Evolutionary conservation across 2,888 invertebrate genomes (phyloP), one percentile per base, ranked within the genome.

Genomic region (Nebria brevicollis): DNA sequence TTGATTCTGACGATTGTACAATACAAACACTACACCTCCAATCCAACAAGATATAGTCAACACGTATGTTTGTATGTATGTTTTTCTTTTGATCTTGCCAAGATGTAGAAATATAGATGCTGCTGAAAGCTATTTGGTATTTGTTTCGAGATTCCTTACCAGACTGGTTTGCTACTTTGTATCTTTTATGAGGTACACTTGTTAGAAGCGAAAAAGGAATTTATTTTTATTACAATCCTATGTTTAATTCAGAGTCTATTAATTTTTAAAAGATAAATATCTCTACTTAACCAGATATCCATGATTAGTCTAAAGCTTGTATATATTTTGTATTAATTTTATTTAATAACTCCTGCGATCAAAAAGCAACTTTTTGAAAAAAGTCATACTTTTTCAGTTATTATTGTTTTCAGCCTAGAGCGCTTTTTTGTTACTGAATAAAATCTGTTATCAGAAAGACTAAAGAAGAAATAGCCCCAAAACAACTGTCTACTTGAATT

Each of bases 161-260:
- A 11, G 73, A 42, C 43, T 73, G 42, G 73, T 73, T 72, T 42
- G 41, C 41, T 65, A 78, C 78, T 73, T 78, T 78, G 78, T 73
- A 72, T 66, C 66, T 64, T 78, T 78, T 78, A 78, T 73, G 72
- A 72, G 78, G 66, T 72, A 72, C 78, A 78, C 64, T 78, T 77
- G 77, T 70, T 77, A 64, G 11, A 54, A 77, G 77, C 26, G 77
- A 72, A 72, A 77, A 77, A 66, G 64, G 64, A 77, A 72, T 72
- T 70, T 34, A 54, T 54, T 54, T 64, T 77, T 78, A 72, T 78
- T 78, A 42, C 73, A 72, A 34, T 78, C 78, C 73, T 78, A 78
- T 78, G 65, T 78, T 72, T 78, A 72, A 65, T 73, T 73, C 73
- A 78, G 73, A 64, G 78, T 13, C 78, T 70, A 54, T 7, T 2